Conservation (phyloP, 2,888 invertebrate genomes). For the Yponomeuta cagnagella region DNA sequence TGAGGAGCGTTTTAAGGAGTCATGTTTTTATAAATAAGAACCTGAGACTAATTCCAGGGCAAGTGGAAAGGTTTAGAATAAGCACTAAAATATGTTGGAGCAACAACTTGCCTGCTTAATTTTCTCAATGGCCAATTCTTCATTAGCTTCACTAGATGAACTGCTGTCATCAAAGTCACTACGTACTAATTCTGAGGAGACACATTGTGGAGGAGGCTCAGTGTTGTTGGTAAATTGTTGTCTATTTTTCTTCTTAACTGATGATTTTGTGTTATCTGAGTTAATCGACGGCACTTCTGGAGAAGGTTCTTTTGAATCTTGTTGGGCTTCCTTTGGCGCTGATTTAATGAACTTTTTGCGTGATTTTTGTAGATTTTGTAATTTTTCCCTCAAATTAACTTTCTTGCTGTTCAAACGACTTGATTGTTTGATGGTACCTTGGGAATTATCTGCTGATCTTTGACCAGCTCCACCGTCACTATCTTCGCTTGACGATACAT, state of each 20-base stretch:
- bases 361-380: conserved; percentile 22
- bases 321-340: conserved; percentile 3
- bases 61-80: conserved; percentile 7
- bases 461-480: background rate
- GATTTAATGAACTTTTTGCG: conserved; percentile 36
- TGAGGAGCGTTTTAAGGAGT: too few species aligned
- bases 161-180: background rate
- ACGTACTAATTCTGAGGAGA: background rate
- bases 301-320: too few species aligned
- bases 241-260: conserved; percentile 21
- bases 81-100: background rate
- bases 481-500: conserved; percentile 10
- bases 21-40: too few species aligned
- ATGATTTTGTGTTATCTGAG: too few species aligned
- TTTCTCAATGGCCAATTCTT: conserved; percentile 37
- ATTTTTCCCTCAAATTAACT: conserved; percentile 50
- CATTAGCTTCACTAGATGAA: conserved; percentile 22
- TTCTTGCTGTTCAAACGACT: conserved; percentile 47
- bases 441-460: conserved; percentile 7
- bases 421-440: conserved; percentile 37
- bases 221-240: background rate
- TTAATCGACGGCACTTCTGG: too few species aligned
- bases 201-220: background rate
- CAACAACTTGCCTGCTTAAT: conserved; percentile 45
- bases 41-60: too few species aligned